These are phyloP conservation scores for Thaleichthys pacificus DNA, from an alignment of 2,797 vertebrate genomes.

Conservation along the genomic window DNA sequence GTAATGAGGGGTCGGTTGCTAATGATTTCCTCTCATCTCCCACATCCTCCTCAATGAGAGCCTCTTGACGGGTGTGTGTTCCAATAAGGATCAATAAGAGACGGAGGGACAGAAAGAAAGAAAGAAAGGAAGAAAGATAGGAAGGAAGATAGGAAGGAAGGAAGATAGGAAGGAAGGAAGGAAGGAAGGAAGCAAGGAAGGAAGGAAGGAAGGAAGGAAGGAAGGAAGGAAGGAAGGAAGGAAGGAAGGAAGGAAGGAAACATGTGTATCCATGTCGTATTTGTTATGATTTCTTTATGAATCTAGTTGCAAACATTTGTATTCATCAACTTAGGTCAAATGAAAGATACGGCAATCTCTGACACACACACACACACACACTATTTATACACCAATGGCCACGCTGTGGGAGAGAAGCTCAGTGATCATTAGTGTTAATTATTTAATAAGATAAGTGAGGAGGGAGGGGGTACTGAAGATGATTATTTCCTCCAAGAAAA, in stretches of 20 bases:
- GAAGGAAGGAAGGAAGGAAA: no score
- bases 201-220: no score
- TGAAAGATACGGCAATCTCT: no score
- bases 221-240: no score
- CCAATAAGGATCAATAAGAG: not conserved
- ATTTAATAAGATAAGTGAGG: constrained; percentile 12
- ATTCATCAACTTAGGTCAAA: not conserved
- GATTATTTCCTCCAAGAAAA: constrained; percentile 3
- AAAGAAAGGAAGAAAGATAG: no score
- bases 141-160: not conserved
- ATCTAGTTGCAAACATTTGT: not conserved
- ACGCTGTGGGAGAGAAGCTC: not conserved
- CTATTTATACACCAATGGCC: not conserved
- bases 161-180: no score
- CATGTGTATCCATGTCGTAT: not conserved
- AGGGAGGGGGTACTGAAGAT: not conserved
- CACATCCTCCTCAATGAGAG: constrained; percentile 1
- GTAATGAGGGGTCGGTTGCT: not conserved
- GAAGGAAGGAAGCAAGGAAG: no score
- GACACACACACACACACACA: not conserved
- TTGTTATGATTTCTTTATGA: not conserved
- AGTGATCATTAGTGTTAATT: constrained; percentile 6
- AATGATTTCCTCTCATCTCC: constrained; percentile 8
- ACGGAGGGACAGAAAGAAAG: no score
- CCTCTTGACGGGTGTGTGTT: not conserved